Percentiles rank a stretch among this genome's conserved stretches.
Conservation (phyloP, 2,888 invertebrate genomes). For the Limnephilus lunatus region DNA sequence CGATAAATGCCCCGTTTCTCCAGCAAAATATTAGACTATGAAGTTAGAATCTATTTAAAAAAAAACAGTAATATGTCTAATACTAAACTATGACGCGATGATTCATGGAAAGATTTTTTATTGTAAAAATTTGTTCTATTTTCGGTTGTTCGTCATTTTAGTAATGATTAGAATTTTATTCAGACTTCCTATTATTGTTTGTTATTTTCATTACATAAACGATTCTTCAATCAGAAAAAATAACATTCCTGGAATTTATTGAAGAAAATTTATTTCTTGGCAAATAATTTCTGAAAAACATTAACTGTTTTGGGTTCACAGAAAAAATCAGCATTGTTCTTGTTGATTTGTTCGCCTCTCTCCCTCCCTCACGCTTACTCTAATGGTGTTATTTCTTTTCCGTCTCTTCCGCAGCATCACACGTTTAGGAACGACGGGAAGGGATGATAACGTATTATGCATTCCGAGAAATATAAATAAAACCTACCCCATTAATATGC, state of each 20-base stretch:
- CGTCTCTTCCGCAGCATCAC: slow-evolving; percentile 1
- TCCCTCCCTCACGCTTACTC: neutral
- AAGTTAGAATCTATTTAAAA: no score
- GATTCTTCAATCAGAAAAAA: neutral
- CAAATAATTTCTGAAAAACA: neutral
- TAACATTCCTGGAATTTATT: neutral
- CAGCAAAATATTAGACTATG: no score
- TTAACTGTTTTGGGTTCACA: neutral
- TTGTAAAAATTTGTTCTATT: no score
- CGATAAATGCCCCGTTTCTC: no score
- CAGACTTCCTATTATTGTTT: no score
- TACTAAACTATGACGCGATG: no score
- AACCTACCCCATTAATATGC: neutral
- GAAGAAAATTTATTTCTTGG: neutral
- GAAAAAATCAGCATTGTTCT: neutral
- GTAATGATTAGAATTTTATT: no score
- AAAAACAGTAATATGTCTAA: no score
- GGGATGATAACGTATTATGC: slow-evolving; percentile 17
- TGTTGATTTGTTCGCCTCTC: neutral
- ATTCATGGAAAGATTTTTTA: no score
- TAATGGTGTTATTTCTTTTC: neutral
- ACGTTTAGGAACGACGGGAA: neutral
- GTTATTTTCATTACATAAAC: no score
- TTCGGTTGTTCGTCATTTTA: no score
- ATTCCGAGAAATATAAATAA: slow-evolving; percentile 20